Conservation (phyloP, 2,888 invertebrate species). For the Peribatodes rhomboidaria region DNA sequence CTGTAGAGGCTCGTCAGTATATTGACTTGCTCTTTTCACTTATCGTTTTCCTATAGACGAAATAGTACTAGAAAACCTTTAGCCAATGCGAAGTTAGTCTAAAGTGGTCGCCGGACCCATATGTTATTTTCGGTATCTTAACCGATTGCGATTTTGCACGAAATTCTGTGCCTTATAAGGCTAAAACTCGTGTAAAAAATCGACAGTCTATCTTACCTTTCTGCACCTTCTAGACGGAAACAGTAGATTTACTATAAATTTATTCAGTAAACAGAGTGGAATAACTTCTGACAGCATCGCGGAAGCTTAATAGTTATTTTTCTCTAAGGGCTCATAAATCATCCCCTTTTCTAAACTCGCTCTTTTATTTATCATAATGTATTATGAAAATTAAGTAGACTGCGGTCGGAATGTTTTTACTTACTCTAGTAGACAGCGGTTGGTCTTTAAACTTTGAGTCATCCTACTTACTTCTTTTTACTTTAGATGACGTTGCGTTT, state of each 20-base stretch:
- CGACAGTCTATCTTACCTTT: not conserved
- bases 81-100: no score
- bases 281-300: constrained; percentile 32
- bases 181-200: not conserved
- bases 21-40: no score
- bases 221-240: not conserved
- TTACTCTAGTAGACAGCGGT: not conserved
- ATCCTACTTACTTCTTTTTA: no score
- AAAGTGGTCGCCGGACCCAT: no score
- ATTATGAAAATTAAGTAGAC: constrained; percentile 45
- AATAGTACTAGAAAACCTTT: no score
- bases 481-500: no score
- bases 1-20: no score
- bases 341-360: constrained; percentile 40
- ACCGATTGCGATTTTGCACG: no score
- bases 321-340: constrained; percentile 45
- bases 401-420: constrained; percentile 11
- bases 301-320: constrained; percentile 41
- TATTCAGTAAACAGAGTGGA: constrained; percentile 28
- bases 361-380: constrained; percentile 43
- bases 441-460: not conserved
- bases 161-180: no score
- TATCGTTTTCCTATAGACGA: no score
- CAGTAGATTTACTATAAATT: constrained; percentile 24
- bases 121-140: no score